Evolutionary conservation across 2,113 vertebrate species (phyloP).

Genomic region (Lasiurus borealis): DNA sequence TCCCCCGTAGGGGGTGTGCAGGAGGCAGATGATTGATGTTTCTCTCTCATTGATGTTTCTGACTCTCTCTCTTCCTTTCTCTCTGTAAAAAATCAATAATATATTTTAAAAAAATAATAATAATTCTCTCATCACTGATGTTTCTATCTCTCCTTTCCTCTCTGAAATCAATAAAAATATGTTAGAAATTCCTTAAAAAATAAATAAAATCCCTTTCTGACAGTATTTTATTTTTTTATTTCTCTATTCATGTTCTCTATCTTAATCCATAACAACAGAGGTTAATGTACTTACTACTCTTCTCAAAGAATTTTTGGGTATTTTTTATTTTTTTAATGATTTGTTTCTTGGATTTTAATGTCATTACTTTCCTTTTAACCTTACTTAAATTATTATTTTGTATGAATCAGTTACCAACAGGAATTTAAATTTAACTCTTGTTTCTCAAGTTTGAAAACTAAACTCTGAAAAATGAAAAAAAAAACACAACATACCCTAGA

Average conservation of each 20-base stretch:
- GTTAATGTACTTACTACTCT: neutral
- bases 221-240: neutral
- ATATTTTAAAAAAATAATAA: no score
- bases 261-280: neutral
- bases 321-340: neutral
- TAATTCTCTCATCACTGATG: no score
- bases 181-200: no score
- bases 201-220: neutral
- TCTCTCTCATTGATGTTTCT: no score
- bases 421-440: constrained; percentile 38
- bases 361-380: constrained; percentile 15
- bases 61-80: no score
- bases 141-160: no score
- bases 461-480: neutral
- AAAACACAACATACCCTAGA: neutral
- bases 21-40: no score
- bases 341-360: neutral
- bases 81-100: no score
- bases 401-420: neutral
- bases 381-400: constrained; percentile 33
- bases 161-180: no score
- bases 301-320: neutral
- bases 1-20: no score
- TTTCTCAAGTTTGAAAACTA: constrained; percentile 8
- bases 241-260: neutral